phyloP scores from a whole-genome alignment of 2,888 invertebrate species.

The Eilema sororculum region DNA sequence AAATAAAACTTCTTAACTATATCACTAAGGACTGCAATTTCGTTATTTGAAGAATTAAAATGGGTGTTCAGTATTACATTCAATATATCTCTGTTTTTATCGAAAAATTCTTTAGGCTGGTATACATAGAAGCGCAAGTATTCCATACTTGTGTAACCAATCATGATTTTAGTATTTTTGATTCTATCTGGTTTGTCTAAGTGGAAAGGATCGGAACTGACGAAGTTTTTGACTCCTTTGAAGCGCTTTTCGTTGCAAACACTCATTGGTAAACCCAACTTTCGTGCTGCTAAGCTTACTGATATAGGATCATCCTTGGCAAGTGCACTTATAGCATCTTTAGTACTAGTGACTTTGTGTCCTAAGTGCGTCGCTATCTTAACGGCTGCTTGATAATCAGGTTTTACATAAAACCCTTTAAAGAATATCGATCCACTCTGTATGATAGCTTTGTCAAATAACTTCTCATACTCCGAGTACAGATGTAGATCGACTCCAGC shows the following conservation, averaged over 20 bases:
- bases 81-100: slow-evolving; percentile 30
- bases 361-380: slow-evolving; percentile 62
- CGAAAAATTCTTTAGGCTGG: slow-evolving; percentile 44
- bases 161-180: slow-evolving; percentile 54
- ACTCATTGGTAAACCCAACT: slow-evolving; percentile 49
- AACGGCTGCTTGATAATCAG: slow-evolving; percentile 56
- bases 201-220: slow-evolving; percentile 54
- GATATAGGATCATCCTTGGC: slow-evolving; percentile 50
- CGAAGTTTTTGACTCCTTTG: slow-evolving; percentile 50
- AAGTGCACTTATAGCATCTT: slow-evolving; percentile 59
- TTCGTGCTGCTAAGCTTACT: slow-evolving; percentile 54
- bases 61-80: slow-evolving; percentile 26
- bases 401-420: slow-evolving; percentile 55
- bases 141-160: slow-evolving; percentile 67
- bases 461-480: slow-evolving; percentile 57
- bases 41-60: slow-evolving; percentile 28
- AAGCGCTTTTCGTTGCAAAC: slow-evolving; percentile 59
- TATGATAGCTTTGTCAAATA: slow-evolving; percentile 66
- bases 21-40: slow-evolving; percentile 39
- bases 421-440: slow-evolving; percentile 66
- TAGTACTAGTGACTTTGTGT: slow-evolving; percentile 38
- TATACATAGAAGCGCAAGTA: slow-evolving; percentile 51
- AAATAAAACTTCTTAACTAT: slow-evolving; percentile 55
- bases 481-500: slow-evolving; percentile 68
- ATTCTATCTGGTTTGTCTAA: slow-evolving; percentile 47